Conservation (phyloP, 2,888 invertebrate species). For the Adela reaumurella region DNA sequence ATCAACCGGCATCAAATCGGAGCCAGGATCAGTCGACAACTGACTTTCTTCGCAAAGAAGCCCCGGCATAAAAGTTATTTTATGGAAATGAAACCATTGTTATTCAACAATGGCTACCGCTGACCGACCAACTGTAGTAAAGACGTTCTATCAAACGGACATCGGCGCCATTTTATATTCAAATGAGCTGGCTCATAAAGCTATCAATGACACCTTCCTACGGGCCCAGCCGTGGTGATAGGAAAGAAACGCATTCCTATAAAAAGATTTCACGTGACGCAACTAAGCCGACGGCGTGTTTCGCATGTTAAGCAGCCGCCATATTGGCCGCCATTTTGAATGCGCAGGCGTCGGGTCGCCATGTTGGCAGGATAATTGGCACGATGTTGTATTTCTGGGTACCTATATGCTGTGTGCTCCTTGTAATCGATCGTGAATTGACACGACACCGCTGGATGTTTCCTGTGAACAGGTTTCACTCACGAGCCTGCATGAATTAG, state of each 20-base stretch:
- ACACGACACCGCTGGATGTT: too few relatives aligned
- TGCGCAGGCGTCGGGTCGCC: neutral
- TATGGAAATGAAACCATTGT: slow-evolving; percentile 50
- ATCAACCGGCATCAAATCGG: too few relatives aligned
- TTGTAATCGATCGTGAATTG: too few relatives aligned
- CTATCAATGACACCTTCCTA: slow-evolving; percentile 33
- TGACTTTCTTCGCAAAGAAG: neutral
- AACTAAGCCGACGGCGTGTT: slow-evolving; percentile 31
- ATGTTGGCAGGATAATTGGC: neutral
- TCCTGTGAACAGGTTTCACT: too few relatives aligned
- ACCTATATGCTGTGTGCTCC: too few relatives aligned
- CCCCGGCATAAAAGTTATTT: slow-evolving; percentile 16
- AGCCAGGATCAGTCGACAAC: neutral
- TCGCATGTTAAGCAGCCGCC: slow-evolving; percentile 40
- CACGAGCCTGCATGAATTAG: too few relatives aligned
- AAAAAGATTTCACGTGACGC: slow-evolving; percentile 33
- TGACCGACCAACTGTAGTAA: slow-evolving; percentile 41
- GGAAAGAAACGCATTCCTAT: slow-evolving; percentile 3
- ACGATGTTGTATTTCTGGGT: too few relatives aligned
- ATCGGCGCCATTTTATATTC: slow-evolving; percentile 48
- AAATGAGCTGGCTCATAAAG: slow-evolving; percentile 51
- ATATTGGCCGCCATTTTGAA: slow-evolving; percentile 31
- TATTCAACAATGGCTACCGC: slow-evolving; percentile 51
- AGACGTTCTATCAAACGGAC: slow-evolving; percentile 1
- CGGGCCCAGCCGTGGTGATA: neutral